Evolutionary conservation across 1,140 invertebrate genomes (phyloP).

Genomic region (Rhopalosiphum padi): DNA sequence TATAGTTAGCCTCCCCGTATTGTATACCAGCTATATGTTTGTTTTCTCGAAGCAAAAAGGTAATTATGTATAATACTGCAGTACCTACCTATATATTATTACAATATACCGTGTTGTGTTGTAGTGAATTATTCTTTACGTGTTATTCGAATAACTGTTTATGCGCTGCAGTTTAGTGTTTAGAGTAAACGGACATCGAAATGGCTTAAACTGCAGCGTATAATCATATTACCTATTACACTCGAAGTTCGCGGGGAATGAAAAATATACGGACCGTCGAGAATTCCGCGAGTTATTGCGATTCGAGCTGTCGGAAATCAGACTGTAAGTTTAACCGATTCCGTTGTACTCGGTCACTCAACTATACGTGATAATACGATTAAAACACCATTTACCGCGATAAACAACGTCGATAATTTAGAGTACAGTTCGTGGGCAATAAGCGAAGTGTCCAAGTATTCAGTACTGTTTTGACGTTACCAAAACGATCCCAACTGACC

Average conservation of each 20-base stretch:
- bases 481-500: conserved; percentile 3
- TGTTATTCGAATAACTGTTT: neutral
- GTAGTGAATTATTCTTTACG: neutral
- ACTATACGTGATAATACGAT: neutral
- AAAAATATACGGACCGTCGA: neutral
- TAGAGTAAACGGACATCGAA: neutral
- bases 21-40: neutral
- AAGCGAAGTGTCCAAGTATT: neutral
- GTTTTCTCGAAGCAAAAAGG: neutral
- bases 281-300: neutral
- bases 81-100: neutral
- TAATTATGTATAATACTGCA: neutral
- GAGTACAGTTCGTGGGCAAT: neutral
- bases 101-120: neutral
- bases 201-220: neutral
- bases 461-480: neutral
- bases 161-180: too few species aligned
- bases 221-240: neutral
- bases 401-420: neutral
- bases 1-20: neutral
- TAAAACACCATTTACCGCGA: neutral
- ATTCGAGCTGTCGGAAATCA: neutral
- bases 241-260: neutral
- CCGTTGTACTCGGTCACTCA: neutral
- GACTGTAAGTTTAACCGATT: neutral